Percentiles rank a stretch among this genome's conserved stretches.
phyloP scores from a whole-genome alignment of 2,113 vertebrate genomes.

The Porphyrio hochstetteri region DNA sequence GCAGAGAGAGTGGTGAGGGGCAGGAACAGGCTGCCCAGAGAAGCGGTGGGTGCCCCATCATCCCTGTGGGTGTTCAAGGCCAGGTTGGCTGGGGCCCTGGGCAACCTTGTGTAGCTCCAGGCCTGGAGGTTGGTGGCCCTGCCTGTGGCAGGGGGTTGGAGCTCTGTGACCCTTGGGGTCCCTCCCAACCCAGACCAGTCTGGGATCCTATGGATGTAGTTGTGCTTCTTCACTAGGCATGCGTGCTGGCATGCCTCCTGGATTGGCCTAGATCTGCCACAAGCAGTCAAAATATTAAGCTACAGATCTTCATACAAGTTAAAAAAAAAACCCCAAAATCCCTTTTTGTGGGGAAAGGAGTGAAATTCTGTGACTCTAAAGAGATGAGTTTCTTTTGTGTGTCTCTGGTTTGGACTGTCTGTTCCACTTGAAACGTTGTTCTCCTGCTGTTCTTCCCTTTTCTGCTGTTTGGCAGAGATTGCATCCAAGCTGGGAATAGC shows the following conservation, averaged over 20 bases:
- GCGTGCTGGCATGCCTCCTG: neutral
- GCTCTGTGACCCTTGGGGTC: no score
- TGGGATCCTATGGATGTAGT: neutral
- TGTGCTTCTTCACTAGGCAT: fast-evolving
- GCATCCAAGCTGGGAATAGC: conserved; percentile 14
- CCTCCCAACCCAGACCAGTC: no score
- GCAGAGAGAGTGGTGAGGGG: no score
- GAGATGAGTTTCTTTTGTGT: neutral
- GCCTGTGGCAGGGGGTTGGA: no score
- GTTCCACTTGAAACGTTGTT: neutral
- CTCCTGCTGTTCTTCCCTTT: conserved; percentile 34
- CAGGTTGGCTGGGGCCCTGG: no score
- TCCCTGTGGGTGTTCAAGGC: no score
- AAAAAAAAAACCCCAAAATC: no score
- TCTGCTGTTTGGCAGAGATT: neutral
- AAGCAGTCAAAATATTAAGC: neutral
- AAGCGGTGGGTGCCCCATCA: no score
- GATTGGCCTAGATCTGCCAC: neutral
- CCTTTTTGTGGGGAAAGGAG: neutral
- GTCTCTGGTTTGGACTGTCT: neutral
- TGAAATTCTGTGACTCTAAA: neutral
- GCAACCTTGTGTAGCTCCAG: no score
- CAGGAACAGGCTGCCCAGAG: no score
- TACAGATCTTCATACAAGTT: neutral
- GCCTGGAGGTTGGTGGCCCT: no score